Base-by-base conservation (phyloP, 2,888 invertebrate species). In the Leucania comma region DNA sequence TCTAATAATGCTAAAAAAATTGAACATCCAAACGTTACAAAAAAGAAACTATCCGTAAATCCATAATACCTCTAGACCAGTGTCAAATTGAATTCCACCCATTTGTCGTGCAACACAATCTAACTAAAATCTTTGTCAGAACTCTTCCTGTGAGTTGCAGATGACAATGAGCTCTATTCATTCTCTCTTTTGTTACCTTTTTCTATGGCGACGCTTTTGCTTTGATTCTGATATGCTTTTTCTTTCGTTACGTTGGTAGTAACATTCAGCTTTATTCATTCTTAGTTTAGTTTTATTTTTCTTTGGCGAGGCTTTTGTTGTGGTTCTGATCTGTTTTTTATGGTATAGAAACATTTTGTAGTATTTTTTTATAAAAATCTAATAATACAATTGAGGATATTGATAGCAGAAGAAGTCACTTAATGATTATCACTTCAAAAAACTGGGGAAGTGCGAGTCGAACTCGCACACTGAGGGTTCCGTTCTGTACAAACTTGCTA, bases 51-150 rank as follows among this genome's bases (percentile, higher is more conserved):
- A 10, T 54, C 12, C n/a, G 10, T n/a, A n/a, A n/a, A n/a, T n/a
- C n/a, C n/a, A n/a, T 22, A 20, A 48, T 35, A 26, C 17, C 26
- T 26, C 9, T 24, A 22, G 9, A 14, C 9, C 1, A 69, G 3
- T 57, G 62, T 48, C 38, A 56, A 72, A 72, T 54, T 46, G 62
- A 72, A 48, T 48, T 53, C 48, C 26, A 10, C 17, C 22, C 46
- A 29, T 72, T 53, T 14, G 10, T 42, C 50, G n/a, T 61, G 54
- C 59, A 32, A 50, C 22, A 46, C 22, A n/a, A 26, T n/a, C 38
- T 56, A 48, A 35, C 60, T 51, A 20, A 46, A 14, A 35, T 53
- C 46, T 46, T 50, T 46, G 22, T 26, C 2, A 1, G 35, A 61
- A 61, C 14, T 72, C 48, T 29, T 71, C 8, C 14, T 72, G 12